Base-by-base conservation (phyloP, 2,888 invertebrate species). In the Vesta saturnalis region DNA sequence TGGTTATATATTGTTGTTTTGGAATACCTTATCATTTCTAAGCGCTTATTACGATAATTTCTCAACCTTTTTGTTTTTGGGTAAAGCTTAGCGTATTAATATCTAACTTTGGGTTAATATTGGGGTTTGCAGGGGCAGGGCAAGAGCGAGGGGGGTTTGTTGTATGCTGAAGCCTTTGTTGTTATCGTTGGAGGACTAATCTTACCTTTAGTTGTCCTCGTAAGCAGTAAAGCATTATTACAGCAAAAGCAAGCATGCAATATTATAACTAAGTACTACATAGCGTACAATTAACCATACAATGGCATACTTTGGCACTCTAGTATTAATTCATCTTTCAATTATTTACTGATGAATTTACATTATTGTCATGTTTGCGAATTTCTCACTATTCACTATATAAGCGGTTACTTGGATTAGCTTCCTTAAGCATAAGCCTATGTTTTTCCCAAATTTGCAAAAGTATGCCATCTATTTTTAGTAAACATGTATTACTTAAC, bases 161-260 rank as follows among this genome's bases (percentile, higher is more conserved):
- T 70, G 76, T 77, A 76, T 39, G 78, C 79, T 78, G 77, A 81
- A 82, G 81, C 81, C 39, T 78, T 66, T 66, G 78, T 73, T 80
- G 80, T 80, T 80, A 80, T 77, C 81, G 82, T 79, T 83, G 82
- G 81, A 79, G 82, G 82, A 82, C 81, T 21, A 68, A 75, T 55
- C 83, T 82, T 83, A 82, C 83, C 83, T 83, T 77, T 66, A 57
- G 62, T 62, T 69, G 72, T 72, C 77, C 72, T 70, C 67, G 64
- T 68, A 35, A 75, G 74, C 73, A 66, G 57, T 56, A 35, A 74
- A 74, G 72, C 73, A 71, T 76, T 72, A 70, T 68, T 67, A 67
- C 67, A 67, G 67, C 67, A 63, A 55, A 63, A 63, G 67, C 63
- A 55, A 54, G 16, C 67, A 66, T 61, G 57, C 61, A 52, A 15